These are phyloP conservation scores for Microctonus aethiopoides DNA, from an alignment of 2,888 invertebrate genomes.

Conservation along the genomic window DNA sequence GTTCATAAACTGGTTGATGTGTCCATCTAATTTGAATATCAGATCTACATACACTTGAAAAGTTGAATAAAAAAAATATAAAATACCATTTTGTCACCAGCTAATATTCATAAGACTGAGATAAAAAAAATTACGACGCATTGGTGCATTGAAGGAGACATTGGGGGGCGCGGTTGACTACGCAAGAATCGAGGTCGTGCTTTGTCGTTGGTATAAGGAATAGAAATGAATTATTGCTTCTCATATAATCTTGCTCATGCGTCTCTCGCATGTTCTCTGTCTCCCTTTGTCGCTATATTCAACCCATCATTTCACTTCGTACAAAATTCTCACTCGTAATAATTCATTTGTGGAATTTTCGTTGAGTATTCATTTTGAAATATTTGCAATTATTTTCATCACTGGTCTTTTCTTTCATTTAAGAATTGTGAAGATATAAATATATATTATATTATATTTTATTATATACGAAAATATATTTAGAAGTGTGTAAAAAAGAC, in stretches of 20 bases:
- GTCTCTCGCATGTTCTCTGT: constrained; percentile 11
- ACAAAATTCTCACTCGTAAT: constrained; percentile 37
- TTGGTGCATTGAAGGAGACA: not conserved
- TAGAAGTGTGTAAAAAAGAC: not conserved
- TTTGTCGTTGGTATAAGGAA: constrained; percentile 38
- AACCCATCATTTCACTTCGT: constrained; percentile 10
- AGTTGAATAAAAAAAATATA: constrained; percentile 13
- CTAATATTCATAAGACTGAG: constrained; percentile 8
- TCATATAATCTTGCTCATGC: constrained; percentile 42
- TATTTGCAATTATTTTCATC: not conserved
- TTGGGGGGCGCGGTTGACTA: constrained; percentile 1
- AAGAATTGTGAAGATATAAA: not conserved
- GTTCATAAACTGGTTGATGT: constrained; percentile 51
- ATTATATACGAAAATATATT: not conserved
- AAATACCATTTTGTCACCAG: not conserved
- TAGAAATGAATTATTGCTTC: constrained; percentile 51
- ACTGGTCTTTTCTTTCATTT: not conserved
- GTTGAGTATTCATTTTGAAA: constrained; percentile 23
- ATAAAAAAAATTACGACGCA: constrained; percentile 9
- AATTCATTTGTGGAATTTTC: constrained; percentile 37
- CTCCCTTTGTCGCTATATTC: constrained; percentile 15
- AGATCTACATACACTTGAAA: constrained; percentile 40
- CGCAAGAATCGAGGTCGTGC: constrained; percentile 3
- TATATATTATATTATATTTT: not conserved
- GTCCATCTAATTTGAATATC: constrained; percentile 57